Base-by-base conservation (phyloP, 2,797 vertebrate species). In the Botia almorhae region DNA sequence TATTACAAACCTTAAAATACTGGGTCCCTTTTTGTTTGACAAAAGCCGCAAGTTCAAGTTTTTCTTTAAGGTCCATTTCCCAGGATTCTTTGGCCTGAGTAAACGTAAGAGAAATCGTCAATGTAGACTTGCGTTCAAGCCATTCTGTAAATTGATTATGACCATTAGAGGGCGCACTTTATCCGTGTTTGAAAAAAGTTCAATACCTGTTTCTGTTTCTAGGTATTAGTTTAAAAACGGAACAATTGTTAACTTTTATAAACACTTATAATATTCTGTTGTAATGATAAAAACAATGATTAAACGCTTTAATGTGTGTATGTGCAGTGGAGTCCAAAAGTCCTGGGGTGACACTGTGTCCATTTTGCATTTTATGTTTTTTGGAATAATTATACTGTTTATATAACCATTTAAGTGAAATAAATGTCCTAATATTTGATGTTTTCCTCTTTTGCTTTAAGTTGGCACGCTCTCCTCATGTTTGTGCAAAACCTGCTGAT, bases 11-110 rank as follows among this genome's bases (percentile, higher is more conserved):
- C 96, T 98, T 98, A 88, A 97, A 98, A 92, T 98, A 98, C 69
- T 94, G 92, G 0, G 97, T 99, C 83, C 97, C 97, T 90, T 98
- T 99, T 86, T 94, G 94, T 89, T 98, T 98, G 69, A 98, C 93
- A 29, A 90, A 78, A 17, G 87, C 90, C 48, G 95, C 93, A 89
- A 93, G 89, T 82, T 94, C 93, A 89, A 98, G 88, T 90, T 99
- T 99, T 89, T 98, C 97, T 61, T 92, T 95, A 87, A 96, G 93
- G 86, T 96, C 95, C 96, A 99, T 98, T 92, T 99, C 97, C 97
- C 97, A 99, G 11, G 94, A 94, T 91, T 99, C 97, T 92, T 97
- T 98, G 89, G 96, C 96, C 97, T 99, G 89, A 29, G 48, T 16
- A 68, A 69, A 56, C 7, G 43, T 14, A 50, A 50, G 60, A 68